Evolutionary conservation across 2,888 invertebrate genomes (phyloP).

Genomic region (Dicranocentrus wangi): DNA sequence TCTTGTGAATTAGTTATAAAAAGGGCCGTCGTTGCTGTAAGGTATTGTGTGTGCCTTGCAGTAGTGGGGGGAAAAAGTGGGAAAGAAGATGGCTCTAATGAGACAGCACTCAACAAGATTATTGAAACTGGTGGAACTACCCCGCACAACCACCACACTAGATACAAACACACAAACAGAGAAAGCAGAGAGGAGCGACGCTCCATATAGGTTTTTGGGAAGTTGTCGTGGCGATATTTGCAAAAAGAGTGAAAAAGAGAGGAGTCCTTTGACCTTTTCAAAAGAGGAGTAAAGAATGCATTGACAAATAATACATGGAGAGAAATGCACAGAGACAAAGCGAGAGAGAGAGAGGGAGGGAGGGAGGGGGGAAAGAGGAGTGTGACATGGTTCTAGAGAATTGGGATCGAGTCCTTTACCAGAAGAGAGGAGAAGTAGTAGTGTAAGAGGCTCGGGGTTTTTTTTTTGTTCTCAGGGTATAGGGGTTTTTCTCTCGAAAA

Average conservation of each 20-base stretch:
- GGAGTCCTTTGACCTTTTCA: conserved; percentile 62
- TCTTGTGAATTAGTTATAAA: neutral
- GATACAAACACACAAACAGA: neutral
- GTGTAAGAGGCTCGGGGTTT: no score
- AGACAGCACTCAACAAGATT: conserved; percentile 64
- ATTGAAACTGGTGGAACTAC: conserved; percentile 52
- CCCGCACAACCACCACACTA: neutral
- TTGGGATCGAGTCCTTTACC: no score
- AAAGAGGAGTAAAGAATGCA: conserved; percentile 9
- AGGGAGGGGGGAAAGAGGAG: no score
- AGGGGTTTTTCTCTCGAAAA: no score
- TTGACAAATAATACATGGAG: neutral
- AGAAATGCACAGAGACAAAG: neutral
- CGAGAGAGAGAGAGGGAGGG: no score
- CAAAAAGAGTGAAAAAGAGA: neutral
- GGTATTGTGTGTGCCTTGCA: neutral
- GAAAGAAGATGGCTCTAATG: conserved; percentile 56
- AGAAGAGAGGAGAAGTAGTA: no score
- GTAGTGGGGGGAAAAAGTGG: conserved; percentile 39
- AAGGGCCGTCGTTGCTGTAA: no score
- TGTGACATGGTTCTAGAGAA: no score
- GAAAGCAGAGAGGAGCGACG: neutral
- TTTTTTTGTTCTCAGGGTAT: no score
- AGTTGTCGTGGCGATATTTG: no score
- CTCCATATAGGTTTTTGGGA: no score